Evolutionary conservation across 2,113 vertebrate genomes (phyloP), one percentile per base, ranked within the genome.

Genomic region (Eurystomus gularis): DNA sequence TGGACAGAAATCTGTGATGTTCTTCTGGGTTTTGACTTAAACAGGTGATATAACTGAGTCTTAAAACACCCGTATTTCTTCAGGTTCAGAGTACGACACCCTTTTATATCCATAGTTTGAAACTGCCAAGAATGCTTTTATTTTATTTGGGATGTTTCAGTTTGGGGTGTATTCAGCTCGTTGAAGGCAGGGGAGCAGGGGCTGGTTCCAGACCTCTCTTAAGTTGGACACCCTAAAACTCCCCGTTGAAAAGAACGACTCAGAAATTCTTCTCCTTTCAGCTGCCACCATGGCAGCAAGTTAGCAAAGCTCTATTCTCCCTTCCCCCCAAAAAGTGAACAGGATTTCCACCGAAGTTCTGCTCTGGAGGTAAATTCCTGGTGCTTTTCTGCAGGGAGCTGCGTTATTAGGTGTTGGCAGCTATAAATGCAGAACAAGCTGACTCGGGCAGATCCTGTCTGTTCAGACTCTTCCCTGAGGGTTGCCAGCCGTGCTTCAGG

Each of bases 111-210:
- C 13, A 1, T 24, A 17, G 4, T 37, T 88, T 62, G 28, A 84
- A 68, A 44, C 48, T 54, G 28, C 12, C 37, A 33, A 21, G 28
- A 61, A 28, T 2, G 7, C 14, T 33, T 93, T 66, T 46, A 35
- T 81, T 82, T 70, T 70, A 51, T 71, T 51, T 57, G 29, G 4
- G n/a, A 42, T 31, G 7, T 91, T 88, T 91, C 37, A 13, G 3
- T 49, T 0, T 46, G 24, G 14, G 54, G 31, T 5, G 52, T 57
- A 49, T 17, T 70, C 60, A 46, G 11, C 23, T 78, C 51, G 4
- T 23, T 37, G 70, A 18, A 81, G 11, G 0, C 1, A 3, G 1
- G 5, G 25, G 17, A 2, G 1, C 7, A 15, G 2, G 1, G 2
- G 1, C 20, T 91, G 29, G 4, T 70, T 51, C 10, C 13, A 78